Evolutionary conservation across 2,888 invertebrate genomes (phyloP), one percentile per base, ranked within the genome.

Genomic region (Callyntrura sp.): DNA sequence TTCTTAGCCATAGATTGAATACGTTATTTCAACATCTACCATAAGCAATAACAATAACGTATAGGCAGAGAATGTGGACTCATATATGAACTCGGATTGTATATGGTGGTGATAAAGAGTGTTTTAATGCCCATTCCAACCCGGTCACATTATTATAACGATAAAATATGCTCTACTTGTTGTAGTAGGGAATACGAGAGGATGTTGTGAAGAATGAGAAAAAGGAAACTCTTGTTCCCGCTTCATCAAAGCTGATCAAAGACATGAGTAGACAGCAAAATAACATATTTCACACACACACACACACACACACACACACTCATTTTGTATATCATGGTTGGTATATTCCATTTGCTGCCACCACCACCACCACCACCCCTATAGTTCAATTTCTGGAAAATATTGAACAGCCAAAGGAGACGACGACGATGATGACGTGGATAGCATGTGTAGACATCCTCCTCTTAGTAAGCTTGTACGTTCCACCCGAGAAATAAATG

Each of bases 221-320:
- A 35, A 89, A 84, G 88, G 84, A 89, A 84, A 84, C 51, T 60
- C 78, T 81, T 48, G 82, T 68, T 78, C 70, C 84, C 78, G 84
- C 88, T 84, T 68, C 79, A 84, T 89, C 88, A 89, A 82, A 62
- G 84, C 68, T 89, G 89, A 89, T 89, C 78, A 89, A 76, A 83
- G 85, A 76, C 45, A 84, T 43, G 60, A 65, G 84, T 48, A 78
- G 83, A 79, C 78, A 79, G 78, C 35, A 14, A 57, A 79, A 79
- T 79, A 79, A 57, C 78, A 57, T 55, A 79, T 79, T 79, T 79
- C 57, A 55, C 55, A 57, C 57, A 78, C 55, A 8, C n/a, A 55
- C n/a, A 12, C 70, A 17, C 48, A 51, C 51, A 55, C 55, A 78
- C 57, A 55, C 55, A 57, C 57, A 14, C 73, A 20, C 48, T 83